Evolutionary conservation across 2,888 invertebrate species (phyloP), one percentile per base, ranked within the genome.

Genomic region (Tridacna gigas): DNA sequence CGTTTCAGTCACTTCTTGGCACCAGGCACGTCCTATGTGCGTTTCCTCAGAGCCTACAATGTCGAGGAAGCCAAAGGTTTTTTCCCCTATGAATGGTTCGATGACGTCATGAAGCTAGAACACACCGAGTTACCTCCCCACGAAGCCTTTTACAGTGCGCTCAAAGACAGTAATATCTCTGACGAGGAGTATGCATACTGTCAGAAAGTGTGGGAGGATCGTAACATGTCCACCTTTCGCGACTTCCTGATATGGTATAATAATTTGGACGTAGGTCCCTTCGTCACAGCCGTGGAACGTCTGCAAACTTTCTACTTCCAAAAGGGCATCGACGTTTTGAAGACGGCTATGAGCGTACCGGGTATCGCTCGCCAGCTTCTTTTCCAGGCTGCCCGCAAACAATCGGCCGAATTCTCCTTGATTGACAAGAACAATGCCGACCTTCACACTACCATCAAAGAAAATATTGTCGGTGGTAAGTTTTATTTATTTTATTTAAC

Each of bases 181-280:
- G 20, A 75, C 13, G 69, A 66, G 22, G 80, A 80, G 13, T 80
- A 76, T n/a, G 51, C 12, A 0, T 76, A 22, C 26, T 80, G 80
- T 48, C 76, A 76, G 48, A 61, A 76, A 37, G 74, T 89, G 13
- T 89, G 89, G 88, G 75, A 56, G 12, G 66, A 84, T n/a, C 60
- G 83, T 20, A 25, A 76, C 37, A 90, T 90, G 89, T 67, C 48
- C 3, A 84, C 79, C 0, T 80, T 88, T 47, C 25, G 69, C 47
- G 88, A 90, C 69, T 89, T 88, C 56, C 79, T 90, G 2, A 75
- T 74, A 5, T 89, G 88, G 85, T 88, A 89, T 56, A 89, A 88
- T 71, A 84, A 86, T 69, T 66, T 79, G 51, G 88, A 85, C 37
- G 82, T 87, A 15, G 51, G 48, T 20, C 82, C 87, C 15, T 87